Evolutionary conservation across 2,888 invertebrate species (phyloP).

Genomic region (Mamestra brassicae): DNA sequence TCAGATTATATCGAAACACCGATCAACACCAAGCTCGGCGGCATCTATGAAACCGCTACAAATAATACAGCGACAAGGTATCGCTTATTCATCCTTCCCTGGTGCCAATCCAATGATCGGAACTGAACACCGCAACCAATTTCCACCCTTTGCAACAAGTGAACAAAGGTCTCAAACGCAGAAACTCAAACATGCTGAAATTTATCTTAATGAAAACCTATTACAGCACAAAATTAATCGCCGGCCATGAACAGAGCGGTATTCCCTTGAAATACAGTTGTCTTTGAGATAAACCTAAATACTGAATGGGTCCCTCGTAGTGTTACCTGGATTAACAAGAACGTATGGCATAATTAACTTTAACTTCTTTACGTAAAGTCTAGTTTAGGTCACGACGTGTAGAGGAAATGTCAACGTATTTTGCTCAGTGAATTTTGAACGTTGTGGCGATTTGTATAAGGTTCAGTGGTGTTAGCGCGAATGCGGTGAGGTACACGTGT

Average conservation of each 20-base stretch:
- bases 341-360: constrained; percentile 42
- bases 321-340: constrained; percentile 39
- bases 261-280: constrained; percentile 56
- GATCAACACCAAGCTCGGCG: no score
- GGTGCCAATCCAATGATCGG: constrained; percentile 35
- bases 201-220: constrained; percentile 26
- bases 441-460: constrained; percentile 10
- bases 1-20: no score
- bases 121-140: constrained; percentile 17
- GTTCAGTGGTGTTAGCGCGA: constrained; percentile 32
- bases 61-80: background rate
- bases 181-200: constrained; percentile 17
- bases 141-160: constrained; percentile 4
- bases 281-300: constrained; percentile 61
- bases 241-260: constrained; percentile 14
- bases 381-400: constrained; percentile 26
- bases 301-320: constrained; percentile 52
- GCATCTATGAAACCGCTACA: background rate
- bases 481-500: constrained; percentile 41
- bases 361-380: constrained; percentile 42
- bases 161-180: constrained; percentile 26
- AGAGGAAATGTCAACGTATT: constrained; percentile 36
- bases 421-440: constrained; percentile 44
- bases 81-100: constrained; percentile 19
- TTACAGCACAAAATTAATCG: constrained; percentile 44